Evolutionary conservation across 1,140 invertebrate species (phyloP).

Genomic region (Lordiphosa stackelbergi): DNA sequence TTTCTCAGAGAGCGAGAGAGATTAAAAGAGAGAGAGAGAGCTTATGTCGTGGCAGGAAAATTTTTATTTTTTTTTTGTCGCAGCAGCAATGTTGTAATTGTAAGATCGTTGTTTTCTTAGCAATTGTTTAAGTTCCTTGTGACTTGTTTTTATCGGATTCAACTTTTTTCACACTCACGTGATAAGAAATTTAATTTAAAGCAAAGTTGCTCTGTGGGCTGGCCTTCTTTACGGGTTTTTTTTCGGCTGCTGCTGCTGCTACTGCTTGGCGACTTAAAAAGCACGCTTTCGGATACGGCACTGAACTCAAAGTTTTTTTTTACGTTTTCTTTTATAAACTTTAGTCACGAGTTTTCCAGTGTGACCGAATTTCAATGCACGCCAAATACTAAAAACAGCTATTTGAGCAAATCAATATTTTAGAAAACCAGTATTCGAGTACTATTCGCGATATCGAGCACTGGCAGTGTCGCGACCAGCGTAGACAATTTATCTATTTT

Average conservation of each 20-base stretch:
- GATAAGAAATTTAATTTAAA: slow-evolving; percentile 73
- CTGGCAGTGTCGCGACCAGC: no score
- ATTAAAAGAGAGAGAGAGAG: background rate
- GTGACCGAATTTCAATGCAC: no score
- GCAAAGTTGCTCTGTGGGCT: slow-evolving; percentile 63
- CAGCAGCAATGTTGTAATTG: slow-evolving; percentile 39
- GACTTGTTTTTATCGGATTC: slow-evolving; percentile 31
- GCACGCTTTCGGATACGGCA: slow-evolving; percentile 57
- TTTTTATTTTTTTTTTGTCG: slow-evolving; percentile 35
- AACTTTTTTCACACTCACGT: slow-evolving; percentile 60
- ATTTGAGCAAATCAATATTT: no score
- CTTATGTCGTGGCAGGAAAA: slow-evolving; percentile 64
- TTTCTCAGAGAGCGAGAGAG: slow-evolving; percentile 3
- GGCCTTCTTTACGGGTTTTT: slow-evolving; percentile 61
- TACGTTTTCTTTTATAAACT: slow-evolving; percentile 67
- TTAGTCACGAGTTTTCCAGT: slow-evolving; percentile 56
- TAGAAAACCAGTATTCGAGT: no score
- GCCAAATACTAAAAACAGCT: no score
- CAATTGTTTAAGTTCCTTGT: slow-evolving; percentile 40
- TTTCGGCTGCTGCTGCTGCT: slow-evolving; percentile 62
- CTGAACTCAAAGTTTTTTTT: slow-evolving; percentile 49
- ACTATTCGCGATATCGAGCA: no score
- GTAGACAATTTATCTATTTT: no score
- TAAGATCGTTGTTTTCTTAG: slow-evolving; percentile 2
- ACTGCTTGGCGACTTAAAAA: slow-evolving; percentile 34